These are phyloP conservation scores for Calycopis cecrops DNA, from an alignment of 1,140 invertebrate species.

Conservation along the genomic window DNA sequence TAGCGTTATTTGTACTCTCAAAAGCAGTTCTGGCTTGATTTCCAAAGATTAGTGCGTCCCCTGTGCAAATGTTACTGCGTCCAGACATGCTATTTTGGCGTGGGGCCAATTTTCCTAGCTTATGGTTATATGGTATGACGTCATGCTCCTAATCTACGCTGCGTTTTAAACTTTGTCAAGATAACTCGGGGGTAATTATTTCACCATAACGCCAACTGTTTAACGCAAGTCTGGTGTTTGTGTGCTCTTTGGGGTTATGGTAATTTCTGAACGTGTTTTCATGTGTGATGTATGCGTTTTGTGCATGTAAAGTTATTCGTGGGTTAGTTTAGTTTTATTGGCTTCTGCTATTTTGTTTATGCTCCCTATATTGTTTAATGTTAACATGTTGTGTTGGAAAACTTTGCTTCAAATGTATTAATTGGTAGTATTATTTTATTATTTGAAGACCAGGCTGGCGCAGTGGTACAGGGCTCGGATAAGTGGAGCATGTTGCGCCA, in stretches of 20 bases:
- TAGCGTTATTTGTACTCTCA: constrained; percentile 32
- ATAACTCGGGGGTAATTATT: constrained; percentile 16
- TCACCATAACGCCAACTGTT: constrained; percentile 8
- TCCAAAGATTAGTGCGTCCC: constrained; percentile 47
- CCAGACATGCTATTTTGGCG: constrained; percentile 54
- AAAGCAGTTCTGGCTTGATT: constrained; percentile 37
- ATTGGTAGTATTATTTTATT: too few species aligned
- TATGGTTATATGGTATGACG: constrained; percentile 32
- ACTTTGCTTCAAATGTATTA: too few species aligned
- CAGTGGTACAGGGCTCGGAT: too few species aligned
- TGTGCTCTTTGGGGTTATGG: constrained; percentile 17
- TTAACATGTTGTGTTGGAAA: too few species aligned
- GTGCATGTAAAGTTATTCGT: too few species aligned
- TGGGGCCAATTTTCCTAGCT: constrained; percentile 42
- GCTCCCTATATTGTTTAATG: too few species aligned
- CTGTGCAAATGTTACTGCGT: constrained; percentile 53
- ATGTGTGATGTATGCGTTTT: too few species aligned
- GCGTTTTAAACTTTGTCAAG: constrained; percentile 20
- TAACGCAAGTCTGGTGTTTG: constrained; percentile 12
- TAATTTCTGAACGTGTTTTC: constrained; percentile 13
- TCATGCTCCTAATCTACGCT: constrained; percentile 35
- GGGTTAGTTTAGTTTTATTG: too few species aligned
- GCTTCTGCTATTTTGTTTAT: too few species aligned
- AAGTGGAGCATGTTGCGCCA: too few species aligned
- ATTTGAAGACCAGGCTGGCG: too few species aligned